These are phyloP conservation scores for Pelochelys cantorii DNA, from an alignment of 2,797 vertebrate species.

Conservation along the genomic window DNA sequence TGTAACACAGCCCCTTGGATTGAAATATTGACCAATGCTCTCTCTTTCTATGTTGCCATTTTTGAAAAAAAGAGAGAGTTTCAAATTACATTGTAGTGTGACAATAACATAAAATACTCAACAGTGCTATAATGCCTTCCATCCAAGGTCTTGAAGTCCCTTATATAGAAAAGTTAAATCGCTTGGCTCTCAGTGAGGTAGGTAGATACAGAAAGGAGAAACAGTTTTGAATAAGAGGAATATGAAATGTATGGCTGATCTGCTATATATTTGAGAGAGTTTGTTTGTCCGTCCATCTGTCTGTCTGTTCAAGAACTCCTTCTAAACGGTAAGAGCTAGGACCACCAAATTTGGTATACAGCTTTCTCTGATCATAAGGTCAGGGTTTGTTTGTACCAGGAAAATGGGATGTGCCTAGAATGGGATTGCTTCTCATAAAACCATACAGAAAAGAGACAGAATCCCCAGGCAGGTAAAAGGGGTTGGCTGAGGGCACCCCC, in stretches of 20 bases:
- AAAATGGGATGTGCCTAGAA: no score
- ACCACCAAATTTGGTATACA: no score
- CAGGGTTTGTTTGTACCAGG: no score
- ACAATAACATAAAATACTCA: neutral
- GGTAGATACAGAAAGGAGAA: conserved; percentile 26
- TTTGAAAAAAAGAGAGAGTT: neutral
- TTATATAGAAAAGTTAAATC: neutral
- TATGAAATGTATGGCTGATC: neutral
- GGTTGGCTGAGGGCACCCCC: no score
- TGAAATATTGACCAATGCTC: neutral
- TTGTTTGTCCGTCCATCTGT: no score
- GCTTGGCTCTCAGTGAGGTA: neutral
- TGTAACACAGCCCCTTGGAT: neutral
- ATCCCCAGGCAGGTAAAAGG: no score
- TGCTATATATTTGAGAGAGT: no score
- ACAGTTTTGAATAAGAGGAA: conserved; percentile 15
- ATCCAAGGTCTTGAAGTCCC: neutral
- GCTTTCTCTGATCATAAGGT: no score
- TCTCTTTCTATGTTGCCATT: neutral
- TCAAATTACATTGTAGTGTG: neutral
- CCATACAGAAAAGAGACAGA: no score
- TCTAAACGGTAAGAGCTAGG: no score
- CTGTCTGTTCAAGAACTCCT: no score
- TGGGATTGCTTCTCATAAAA: no score
- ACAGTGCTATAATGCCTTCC: neutral